phyloP scores from a whole-genome alignment of 2,113 vertebrate genomes.

The Muntiacus muntjak region DNA sequence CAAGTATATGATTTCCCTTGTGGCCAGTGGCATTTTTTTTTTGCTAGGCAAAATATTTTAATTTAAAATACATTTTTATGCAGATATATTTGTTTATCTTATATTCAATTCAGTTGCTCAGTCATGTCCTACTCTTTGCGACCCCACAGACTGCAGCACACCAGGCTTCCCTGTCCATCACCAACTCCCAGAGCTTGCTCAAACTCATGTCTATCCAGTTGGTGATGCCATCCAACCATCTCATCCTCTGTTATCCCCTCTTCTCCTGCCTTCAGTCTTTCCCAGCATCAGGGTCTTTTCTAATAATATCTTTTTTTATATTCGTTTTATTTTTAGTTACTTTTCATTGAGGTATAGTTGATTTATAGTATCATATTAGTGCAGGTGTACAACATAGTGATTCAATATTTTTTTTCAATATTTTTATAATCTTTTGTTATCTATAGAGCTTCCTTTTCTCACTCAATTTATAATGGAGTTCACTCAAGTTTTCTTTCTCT shows the following conservation, averaged over 20 bases:
- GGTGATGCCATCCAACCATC: neutral
- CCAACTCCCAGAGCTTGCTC: neutral
- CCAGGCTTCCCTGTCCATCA: neutral
- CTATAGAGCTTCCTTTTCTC: neutral
- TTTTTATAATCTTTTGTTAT: neutral
- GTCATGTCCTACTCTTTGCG: neutral
- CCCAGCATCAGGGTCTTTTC: neutral
- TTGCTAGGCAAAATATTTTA: neutral
- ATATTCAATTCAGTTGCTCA: neutral
- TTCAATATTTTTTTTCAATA: neutral
- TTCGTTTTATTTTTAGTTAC: neutral
- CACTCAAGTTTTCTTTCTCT: conserved; percentile 19
- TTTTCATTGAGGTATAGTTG: neutral
- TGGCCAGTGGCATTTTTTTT: neutral
- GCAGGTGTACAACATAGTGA: neutral
- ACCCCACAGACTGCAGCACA: neutral
- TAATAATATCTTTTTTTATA: neutral
- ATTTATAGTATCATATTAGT: neutral
- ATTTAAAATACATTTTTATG: neutral
- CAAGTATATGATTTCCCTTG: neutral
- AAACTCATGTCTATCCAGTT: neutral
- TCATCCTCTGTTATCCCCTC: neutral
- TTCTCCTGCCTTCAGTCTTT: neutral
- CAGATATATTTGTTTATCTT: neutral
- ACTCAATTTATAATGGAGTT: neutral